Conservation (phyloP, 2,888 invertebrate species). For the Cryptocephalus primarius region DNA sequence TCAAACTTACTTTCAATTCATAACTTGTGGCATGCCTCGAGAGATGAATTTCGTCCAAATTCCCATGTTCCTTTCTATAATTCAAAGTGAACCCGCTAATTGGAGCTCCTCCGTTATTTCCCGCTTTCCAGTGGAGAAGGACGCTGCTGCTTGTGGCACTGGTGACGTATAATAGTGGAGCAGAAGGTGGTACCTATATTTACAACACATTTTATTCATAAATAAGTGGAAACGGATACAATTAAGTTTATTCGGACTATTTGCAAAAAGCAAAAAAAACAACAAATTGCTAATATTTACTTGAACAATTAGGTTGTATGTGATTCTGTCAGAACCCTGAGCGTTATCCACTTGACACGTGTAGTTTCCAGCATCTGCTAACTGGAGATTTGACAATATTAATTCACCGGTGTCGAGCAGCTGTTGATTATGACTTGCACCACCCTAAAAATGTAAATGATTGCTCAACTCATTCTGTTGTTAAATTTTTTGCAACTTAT, state of each 20-base stretch:
- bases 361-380: conserved; percentile 58
- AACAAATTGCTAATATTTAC: conserved; percentile 31
- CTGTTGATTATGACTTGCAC: conserved; percentile 49
- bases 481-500: background rate
- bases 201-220: conserved; percentile 27
- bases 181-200: conserved; percentile 62
- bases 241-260: no score
- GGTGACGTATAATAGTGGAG: conserved; percentile 62
- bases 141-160: conserved; percentile 68
- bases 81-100: conserved; percentile 57
- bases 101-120: conserved; percentile 56
- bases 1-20: conserved; percentile 46
- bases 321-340: conserved; percentile 54
- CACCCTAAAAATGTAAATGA: conserved; percentile 26
- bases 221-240: background rate
- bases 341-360: conserved; percentile 60
- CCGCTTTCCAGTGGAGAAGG: conserved; percentile 63
- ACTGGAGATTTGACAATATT: conserved; percentile 51
- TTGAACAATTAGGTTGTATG: conserved; percentile 54
- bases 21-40: conserved; percentile 55
- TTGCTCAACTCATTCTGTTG: background rate
- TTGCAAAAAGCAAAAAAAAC: no score
- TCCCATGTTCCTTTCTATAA: conserved; percentile 53
- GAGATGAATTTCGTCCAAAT: conserved; percentile 52
- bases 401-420: conserved; percentile 54